These are phyloP conservation scores for Muscina levida DNA, from an alignment of 2,888 invertebrate species.

Conservation along the genomic window DNA sequence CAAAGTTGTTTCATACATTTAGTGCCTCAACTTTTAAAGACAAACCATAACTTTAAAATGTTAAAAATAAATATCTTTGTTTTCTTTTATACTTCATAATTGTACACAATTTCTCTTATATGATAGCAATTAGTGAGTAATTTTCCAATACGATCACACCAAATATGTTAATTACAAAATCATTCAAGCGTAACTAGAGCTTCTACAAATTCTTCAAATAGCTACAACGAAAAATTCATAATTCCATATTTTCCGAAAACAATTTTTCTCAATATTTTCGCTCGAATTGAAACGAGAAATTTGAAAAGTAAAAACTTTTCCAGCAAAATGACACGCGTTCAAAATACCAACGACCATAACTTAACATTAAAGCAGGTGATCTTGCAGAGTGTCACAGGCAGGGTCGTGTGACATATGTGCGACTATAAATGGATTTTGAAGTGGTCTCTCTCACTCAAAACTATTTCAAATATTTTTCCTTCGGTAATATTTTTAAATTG, in stretches of 20 bases:
- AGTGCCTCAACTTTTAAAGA: no score
- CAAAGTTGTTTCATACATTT: no score
- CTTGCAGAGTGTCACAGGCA: not conserved
- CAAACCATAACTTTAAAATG: no score
- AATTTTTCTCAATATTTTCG: constrained; percentile 4
- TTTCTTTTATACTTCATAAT: no score
- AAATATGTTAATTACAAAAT: constrained; percentile 52
- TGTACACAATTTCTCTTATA: not conserved
- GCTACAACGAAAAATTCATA: not conserved
- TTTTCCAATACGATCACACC: constrained; percentile 16
- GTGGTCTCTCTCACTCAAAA: constrained; percentile 1
- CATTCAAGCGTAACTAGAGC: constrained; percentile 30
- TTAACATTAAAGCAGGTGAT: constrained; percentile 52
- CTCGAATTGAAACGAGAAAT: constrained; percentile 1
- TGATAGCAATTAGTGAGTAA: not conserved
- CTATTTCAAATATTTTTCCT: constrained; percentile 24
- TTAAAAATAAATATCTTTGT: no score
- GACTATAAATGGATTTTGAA: constrained; percentile 19
- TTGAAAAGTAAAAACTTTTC: constrained; percentile 19
- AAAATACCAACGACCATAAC: constrained; percentile 2
- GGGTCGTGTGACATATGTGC: not conserved
- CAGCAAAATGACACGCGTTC: constrained; percentile 16
- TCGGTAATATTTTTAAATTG: constrained; percentile 18
- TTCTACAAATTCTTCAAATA: constrained; percentile 1
- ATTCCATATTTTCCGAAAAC: constrained; percentile 11